phyloP scores from a whole-genome alignment of 2,888 invertebrate species.

The Trichogramma evanescens region DNA sequence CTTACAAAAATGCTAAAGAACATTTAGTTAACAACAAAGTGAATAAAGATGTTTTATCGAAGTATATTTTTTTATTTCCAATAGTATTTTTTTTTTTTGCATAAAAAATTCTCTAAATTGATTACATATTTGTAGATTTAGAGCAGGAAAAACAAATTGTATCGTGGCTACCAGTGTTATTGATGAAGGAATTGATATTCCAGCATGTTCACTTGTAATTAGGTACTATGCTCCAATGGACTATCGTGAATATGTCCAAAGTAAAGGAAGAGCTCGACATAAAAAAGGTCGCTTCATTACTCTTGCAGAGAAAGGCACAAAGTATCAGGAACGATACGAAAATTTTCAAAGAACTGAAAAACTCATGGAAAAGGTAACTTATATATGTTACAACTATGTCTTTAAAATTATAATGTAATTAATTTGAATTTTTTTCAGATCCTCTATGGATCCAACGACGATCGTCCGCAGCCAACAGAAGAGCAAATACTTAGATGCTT shows the following conservation, averaged over 20 bases:
- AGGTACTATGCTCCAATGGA: constrained; percentile 65
- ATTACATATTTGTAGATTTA: constrained; percentile 47
- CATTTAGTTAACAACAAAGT: constrained; percentile 51
- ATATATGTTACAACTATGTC: neutral
- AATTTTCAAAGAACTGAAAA: constrained; percentile 52
- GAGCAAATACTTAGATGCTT: too few relatives aligned
- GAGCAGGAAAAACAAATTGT: constrained; percentile 56
- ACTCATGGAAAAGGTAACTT: constrained; percentile 50
- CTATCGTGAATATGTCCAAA: constrained; percentile 80
- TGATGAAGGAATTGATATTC: constrained; percentile 86
- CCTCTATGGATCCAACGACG: neutral
- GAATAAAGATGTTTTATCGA: constrained; percentile 51
- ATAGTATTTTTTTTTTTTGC: constrained; percentile 11
- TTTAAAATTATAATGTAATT: too few relatives aligned
- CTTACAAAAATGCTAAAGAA: constrained; percentile 55
- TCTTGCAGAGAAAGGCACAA: constrained; percentile 47
- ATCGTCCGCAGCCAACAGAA: neutral
- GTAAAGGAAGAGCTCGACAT: constrained; percentile 81
- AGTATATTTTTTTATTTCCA: constrained; percentile 34
- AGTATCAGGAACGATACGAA: constrained; percentile 43
- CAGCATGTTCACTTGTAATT: constrained; percentile 72
- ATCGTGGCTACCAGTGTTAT: constrained; percentile 72
- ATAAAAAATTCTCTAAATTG: neutral
- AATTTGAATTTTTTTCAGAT: neutral
- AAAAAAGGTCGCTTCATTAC: constrained; percentile 56